phyloP scores from a whole-genome alignment of 2,797 vertebrate species.

The Apogon hyalosoma region DNA sequence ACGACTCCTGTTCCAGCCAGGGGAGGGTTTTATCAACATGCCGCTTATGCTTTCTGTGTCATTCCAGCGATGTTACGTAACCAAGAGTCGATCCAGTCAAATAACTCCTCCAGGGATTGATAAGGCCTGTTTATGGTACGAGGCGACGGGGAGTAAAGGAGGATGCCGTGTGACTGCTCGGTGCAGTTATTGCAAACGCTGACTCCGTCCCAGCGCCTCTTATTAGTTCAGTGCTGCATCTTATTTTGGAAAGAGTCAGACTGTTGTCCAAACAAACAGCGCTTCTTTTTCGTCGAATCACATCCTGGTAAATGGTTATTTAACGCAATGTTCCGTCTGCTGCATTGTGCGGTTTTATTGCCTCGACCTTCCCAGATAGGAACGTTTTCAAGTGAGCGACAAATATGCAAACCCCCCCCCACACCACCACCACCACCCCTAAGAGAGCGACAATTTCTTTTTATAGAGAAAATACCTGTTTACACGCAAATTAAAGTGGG shows the following conservation, averaged over 20 bases:
- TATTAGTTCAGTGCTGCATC: conserved; percentile 60
- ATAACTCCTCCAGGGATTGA: conserved; percentile 53
- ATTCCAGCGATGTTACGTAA: conserved; percentile 53
- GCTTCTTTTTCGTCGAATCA: conserved; percentile 31
- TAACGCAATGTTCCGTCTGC: conserved; percentile 41
- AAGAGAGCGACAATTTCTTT: conserved; percentile 19
- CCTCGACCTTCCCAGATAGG: conserved; percentile 22
- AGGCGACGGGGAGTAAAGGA: conserved; percentile 41
- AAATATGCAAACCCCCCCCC: neutral
- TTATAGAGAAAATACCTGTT: conserved; percentile 40
- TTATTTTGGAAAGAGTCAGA: conserved; percentile 49
- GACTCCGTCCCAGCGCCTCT: conserved; percentile 39
- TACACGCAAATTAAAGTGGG: conserved; percentile 26
- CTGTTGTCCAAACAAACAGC: conserved; percentile 43
- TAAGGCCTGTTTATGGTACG: conserved; percentile 62
- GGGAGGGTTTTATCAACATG: conserved; percentile 52
- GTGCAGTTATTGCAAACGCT: conserved; percentile 44
- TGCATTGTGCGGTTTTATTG: conserved; percentile 50
- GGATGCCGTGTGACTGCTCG: conserved; percentile 53
- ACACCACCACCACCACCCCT: no score
- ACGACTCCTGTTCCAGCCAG: neutral
- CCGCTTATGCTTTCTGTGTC: conserved; percentile 34
- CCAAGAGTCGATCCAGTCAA: conserved; percentile 42
- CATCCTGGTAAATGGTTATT: conserved; percentile 54
- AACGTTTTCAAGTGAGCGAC: conserved; percentile 30